Base-by-base conservation (phyloP, 2,113 vertebrate genomes). In the Oreotrochilus melanogaster region DNA sequence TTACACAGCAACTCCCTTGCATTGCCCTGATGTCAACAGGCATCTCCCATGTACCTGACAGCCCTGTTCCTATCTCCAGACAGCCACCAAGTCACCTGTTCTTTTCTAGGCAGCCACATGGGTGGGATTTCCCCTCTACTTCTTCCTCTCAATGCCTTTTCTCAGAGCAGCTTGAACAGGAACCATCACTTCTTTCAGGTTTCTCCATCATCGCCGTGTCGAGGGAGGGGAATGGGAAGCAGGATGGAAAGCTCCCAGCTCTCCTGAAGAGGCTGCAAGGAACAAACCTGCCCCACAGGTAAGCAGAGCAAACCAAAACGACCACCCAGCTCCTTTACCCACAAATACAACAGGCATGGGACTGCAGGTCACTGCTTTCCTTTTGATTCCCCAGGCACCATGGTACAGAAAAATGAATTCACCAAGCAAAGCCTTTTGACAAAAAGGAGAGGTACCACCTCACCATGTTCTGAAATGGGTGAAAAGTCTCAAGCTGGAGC, bases 321-420 rank as follows among this genome's bases (percentile, higher is more conserved):
- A 39, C 45, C 45, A 60, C 22, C 3, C 56, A 13, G 56, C 48
- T 42, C 67, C 60, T 65, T 21, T 28, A n/a, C 42, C 60, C 35
- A 42, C 65, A 48, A 8, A 31, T 69, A 6, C 15, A n/a, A 1
- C 3, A 14, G 14, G 48, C 13, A 1, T 39, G 27, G 60, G 31
- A 43, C 50, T 21, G 33, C 0, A 10, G 21, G 42, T 33, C 24
- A 11, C 37, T 35, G 30, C 5, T 8, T 78, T 72, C 33, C 13
- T 66, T 39, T 51, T 13, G 22, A 1, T 14, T 28, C 22, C 43
- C 43, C 53, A 31, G 12, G 39, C 37, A 67, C 15, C 47, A 27
- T 1, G 0, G 0, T 14, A 9, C 1, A 54, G 39, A 78, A 53
- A 71, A 39, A 4, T 14, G 37, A 43, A 62, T 10, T 5, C 24